Base-by-base conservation (phyloP, 64 coral and sea anemone genomes). In the Dendrophyllia cribrosa region DNA sequence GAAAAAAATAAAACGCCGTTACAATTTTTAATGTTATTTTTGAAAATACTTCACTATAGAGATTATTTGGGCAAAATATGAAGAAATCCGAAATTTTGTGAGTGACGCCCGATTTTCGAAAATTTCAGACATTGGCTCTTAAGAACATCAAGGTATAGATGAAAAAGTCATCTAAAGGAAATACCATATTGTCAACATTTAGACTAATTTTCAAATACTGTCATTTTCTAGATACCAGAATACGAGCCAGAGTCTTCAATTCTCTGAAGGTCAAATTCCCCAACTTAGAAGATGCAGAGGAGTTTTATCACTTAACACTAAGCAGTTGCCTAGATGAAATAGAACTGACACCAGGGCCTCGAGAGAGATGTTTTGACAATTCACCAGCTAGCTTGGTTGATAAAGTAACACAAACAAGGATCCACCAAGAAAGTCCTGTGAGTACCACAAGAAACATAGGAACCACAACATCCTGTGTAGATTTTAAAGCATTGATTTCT, bases 191-290 rank as follows among this genome's bases (percentile, higher is more conserved):
- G n/a, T n/a, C n/a, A n/a, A n/a, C n/a, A n/a, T n/a, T n/a, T n/a
- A n/a, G n/a, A n/a, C n/a, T n/a, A n/a, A 55, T 55, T 55, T 55
- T 55, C 11, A 10, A 55, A 55, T 55, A 10, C 11, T 55, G 6
- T 7, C 52, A 7, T 24, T 22, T 76, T 15, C 23, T 64, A 88
- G 86, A 75, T 76, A 58, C 70, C 74, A 88, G 86, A 88, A 46
- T 88, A 5, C 58, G 86, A 43, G 19, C 71, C 12, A 53, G 71
- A 59, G 86, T 88, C 4, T 69, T 20, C 6, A 86, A 20, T 16
- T 43, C 44, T 23, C 62, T 86, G 9, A 67, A 51, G 9, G 6
- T 15, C 7, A 67, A 52, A 23, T 86, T 86, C 65, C 45, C 44
- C n/a, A 23, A 17, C 65, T 50, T 86, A 19, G 65, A 86, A 25